Conservation (phyloP, 2,797 vertebrate genomes). For the Adelosebastes latens region DNA sequence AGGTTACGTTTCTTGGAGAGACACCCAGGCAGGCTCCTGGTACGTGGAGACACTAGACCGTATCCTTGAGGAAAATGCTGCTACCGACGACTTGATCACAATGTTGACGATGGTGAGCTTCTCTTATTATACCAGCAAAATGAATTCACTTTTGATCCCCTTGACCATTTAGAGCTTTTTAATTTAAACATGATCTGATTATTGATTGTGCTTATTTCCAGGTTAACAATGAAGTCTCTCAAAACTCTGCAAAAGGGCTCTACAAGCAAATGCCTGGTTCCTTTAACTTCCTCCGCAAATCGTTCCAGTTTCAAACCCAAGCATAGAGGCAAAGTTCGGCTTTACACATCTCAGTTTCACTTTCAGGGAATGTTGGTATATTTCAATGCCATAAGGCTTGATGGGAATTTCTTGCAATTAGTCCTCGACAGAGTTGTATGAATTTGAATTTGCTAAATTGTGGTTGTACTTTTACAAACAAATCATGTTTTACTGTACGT, state of each 20-base stretch:
- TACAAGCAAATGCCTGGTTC: constrained; percentile 96
- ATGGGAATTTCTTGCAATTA: not conserved
- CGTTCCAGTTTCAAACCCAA: constrained; percentile 83
- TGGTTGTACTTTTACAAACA: not conserved
- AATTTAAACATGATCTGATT: not conserved
- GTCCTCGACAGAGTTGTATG: not conserved
- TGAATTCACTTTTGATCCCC: not conserved
- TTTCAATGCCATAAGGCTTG: not conserved
- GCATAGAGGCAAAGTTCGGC: not conserved
- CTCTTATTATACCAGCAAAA: not conserved
- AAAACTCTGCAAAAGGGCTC: constrained; percentile 85
- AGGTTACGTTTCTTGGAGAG: constrained; percentile 97
- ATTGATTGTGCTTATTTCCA: constrained; percentile 65
- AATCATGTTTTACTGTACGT: not conserved
- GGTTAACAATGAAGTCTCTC: constrained; percentile 89
- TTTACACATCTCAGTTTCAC: not conserved
- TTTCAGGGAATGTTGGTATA: not conserved
- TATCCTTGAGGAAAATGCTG: constrained; percentile 83
- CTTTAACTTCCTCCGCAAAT: constrained; percentile 95
- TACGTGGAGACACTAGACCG: constrained; percentile 89
- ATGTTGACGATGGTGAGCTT: constrained; percentile 88
- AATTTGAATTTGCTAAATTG: not conserved
- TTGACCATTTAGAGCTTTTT: not conserved
- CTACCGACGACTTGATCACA: constrained; percentile 81
- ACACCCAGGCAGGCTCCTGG: constrained; percentile 87